These are phyloP conservation scores for Apeltes quadracus DNA, from an alignment of 2,113 vertebrate species.

Conservation along the genomic window DNA sequence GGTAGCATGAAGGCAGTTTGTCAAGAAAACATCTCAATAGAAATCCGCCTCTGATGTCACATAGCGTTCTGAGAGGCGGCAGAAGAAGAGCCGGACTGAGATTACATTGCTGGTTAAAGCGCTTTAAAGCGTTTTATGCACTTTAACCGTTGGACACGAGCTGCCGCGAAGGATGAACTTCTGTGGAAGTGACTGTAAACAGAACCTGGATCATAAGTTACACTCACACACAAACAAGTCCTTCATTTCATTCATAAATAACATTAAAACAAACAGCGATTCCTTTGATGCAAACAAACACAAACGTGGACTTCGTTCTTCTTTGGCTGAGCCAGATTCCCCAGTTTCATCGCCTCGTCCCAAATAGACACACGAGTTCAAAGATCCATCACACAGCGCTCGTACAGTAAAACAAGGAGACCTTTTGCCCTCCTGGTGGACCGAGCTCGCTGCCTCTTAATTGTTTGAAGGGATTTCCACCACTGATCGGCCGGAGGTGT, in stretches of 20 bases:
- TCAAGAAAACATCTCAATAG: conserved; percentile 1
- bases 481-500: conserved; percentile 62
- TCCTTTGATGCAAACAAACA: background rate
- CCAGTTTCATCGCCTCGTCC: background rate
- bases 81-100: background rate
- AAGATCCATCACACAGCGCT: background rate
- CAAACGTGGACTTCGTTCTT: background rate
- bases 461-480: conserved; percentile 60
- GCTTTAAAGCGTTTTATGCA: too few relatives aligned
- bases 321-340: conserved; percentile 24
- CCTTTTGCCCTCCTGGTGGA: conserved; percentile 37
- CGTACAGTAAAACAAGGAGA: background rate
- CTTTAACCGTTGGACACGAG: conserved; percentile 21
- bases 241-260: conserved; percentile 60
- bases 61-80: conserved; percentile 45
- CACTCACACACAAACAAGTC: conserved; percentile 13
- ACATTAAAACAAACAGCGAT: conserved; percentile 11
- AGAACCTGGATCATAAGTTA: conserved; percentile 43
- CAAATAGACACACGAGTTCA: background rate
- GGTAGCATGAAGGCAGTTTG: background rate
- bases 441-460: conserved; percentile 27
- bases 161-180: conserved; percentile 44
- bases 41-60: conserved; percentile 20
- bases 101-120: too few relatives aligned
- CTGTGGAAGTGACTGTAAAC: background rate